Conservation (phyloP, 2,797 vertebrate species). For the Eulemur albifrons region DNA sequence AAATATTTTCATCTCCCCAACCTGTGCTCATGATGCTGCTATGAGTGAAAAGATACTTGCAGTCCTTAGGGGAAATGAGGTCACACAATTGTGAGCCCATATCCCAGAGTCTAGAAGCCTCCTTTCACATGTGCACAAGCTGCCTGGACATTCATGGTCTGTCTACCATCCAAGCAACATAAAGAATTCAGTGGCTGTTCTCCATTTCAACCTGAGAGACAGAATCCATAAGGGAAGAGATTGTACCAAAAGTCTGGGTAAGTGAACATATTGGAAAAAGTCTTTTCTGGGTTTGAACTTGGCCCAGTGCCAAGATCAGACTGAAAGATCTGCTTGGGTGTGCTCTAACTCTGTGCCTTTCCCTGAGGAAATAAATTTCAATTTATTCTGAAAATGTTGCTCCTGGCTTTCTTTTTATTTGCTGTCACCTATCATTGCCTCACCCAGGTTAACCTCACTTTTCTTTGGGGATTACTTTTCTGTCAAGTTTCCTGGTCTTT, state of each 20-base stretch:
- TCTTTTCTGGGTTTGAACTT: too few species aligned
- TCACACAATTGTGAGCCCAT: background rate
- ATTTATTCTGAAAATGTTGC: background rate
- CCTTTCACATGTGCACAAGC: fast-evolving
- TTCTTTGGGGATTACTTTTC: background rate
- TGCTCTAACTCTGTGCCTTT: background rate
- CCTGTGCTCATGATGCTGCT: too few species aligned
- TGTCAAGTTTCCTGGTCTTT: background rate
- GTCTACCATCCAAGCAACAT: background rate
- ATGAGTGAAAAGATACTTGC: background rate
- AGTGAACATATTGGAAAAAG: background rate
- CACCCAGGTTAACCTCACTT: background rate
- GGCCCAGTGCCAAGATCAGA: background rate
- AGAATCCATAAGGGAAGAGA: background rate
- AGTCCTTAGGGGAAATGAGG: background rate
- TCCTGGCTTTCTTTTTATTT: background rate
- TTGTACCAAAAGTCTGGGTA: background rate
- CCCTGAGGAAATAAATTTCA: background rate
- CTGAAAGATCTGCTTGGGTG: background rate
- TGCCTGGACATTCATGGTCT: fast-evolving
- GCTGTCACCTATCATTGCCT: background rate
- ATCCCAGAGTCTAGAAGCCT: background rate
- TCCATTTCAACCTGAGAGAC: background rate
- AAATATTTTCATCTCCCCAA: background rate
- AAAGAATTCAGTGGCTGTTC: background rate